phyloP scores from a whole-genome alignment of 2,113 vertebrate genomes.

The Mormoops blainvillei region DNA sequence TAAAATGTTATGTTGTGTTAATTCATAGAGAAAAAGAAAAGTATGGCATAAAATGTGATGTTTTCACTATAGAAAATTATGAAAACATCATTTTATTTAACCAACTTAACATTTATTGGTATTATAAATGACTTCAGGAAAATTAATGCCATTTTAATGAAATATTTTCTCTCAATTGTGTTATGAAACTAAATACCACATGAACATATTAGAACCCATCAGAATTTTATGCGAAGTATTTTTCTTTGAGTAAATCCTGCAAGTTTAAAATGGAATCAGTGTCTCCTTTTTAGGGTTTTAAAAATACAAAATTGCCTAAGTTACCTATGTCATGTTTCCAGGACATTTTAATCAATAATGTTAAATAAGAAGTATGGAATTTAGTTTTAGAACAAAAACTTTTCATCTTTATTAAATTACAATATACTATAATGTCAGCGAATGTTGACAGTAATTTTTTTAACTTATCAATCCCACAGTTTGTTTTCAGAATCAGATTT shows the following conservation, averaged over 20 bases:
- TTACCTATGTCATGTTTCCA: background rate
- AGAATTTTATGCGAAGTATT: background rate
- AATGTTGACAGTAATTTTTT: background rate
- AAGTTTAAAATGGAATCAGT: background rate
- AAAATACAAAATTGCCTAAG: background rate
- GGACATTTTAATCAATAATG: background rate
- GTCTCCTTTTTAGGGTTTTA: background rate
- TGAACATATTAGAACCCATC: background rate
- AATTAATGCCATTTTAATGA: constrained; percentile 33
- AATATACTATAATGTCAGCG: background rate
- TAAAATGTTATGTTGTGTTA: constrained; percentile 11
- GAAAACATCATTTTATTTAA: constrained; percentile 23
- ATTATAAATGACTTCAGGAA: constrained; percentile 20
- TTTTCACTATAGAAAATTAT: constrained; percentile 28
- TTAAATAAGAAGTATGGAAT: background rate
- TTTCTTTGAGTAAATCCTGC: background rate
- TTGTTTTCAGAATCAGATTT: background rate
- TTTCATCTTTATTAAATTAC: background rate
- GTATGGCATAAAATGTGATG: background rate
- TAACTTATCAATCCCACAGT: background rate
- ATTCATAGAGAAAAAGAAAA: constrained; percentile 5
- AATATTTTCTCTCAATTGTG: background rate
- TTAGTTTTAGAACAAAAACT: background rate
- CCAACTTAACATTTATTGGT: background rate
- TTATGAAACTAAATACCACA: background rate